Percentiles rank a stretch among this genome's conserved stretches.
Evolutionary conservation across 2,797 vertebrate species (phyloP).

Genomic region (Falco berigora): DNA sequence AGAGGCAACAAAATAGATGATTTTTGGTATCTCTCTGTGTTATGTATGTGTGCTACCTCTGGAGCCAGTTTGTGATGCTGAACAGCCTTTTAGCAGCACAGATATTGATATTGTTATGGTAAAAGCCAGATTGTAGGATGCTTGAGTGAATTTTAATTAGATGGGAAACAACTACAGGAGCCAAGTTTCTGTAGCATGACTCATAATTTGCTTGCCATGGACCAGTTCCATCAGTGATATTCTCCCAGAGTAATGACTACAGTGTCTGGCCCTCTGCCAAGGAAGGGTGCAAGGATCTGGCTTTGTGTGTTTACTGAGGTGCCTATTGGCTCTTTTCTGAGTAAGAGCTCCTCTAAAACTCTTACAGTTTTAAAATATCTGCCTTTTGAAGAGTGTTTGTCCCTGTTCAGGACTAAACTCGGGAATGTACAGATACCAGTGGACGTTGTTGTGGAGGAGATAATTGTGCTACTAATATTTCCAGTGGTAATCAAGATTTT

Average conservation of each 20-base stretch:
- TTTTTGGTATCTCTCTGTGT: neutral
- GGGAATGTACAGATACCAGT: neutral
- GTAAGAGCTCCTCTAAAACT: neutral
- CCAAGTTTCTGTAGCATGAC: slow-evolving; percentile 51
- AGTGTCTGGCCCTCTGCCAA: neutral
- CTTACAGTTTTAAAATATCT: neutral
- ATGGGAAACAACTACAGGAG: slow-evolving; percentile 47
- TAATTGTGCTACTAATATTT: neutral
- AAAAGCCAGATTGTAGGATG: slow-evolving; percentile 37
- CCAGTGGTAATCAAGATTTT: neutral
- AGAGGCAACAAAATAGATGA: neutral
- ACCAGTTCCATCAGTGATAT: slow-evolving; percentile 30
- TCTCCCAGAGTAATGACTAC: slow-evolving; percentile 16
- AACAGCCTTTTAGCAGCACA: neutral
- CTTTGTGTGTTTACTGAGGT: neutral
- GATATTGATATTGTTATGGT: neutral
- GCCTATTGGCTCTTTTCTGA: neutral
- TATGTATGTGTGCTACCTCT: neutral
- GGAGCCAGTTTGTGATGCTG: neutral
- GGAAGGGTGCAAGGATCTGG: neutral
- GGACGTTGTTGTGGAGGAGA: neutral
- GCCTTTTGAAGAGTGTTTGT: neutral
- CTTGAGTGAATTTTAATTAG: slow-evolving; percentile 58
- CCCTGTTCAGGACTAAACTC: neutral
- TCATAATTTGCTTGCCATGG: slow-evolving; percentile 7